Conservation (phyloP, 2,888 invertebrate genomes). For the Tricholauxania praeusta region DNA sequence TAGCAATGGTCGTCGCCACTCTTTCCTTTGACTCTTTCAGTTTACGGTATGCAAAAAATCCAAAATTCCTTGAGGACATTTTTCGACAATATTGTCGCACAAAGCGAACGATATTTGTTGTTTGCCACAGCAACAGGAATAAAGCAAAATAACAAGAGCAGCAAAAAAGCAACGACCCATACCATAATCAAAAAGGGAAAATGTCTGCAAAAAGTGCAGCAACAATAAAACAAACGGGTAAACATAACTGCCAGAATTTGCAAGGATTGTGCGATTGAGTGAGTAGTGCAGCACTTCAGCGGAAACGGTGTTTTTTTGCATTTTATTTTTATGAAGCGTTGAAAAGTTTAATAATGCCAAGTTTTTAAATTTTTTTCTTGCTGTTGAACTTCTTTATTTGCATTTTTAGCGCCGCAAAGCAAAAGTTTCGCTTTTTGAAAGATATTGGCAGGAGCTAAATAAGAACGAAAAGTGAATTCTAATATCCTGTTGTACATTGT, state of each 20-base stretch:
- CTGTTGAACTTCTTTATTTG: background rate
- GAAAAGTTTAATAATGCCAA: conserved; percentile 32
- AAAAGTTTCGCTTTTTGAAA: background rate
- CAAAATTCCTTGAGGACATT: conserved; percentile 30
- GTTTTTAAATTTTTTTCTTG: background rate
- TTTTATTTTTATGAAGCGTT: conserved; percentile 1
- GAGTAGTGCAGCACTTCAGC: background rate
- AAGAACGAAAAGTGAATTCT: no score
- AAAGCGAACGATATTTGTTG: conserved; percentile 19
- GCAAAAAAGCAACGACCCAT: background rate
- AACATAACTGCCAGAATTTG: conserved; percentile 11
- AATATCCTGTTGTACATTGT: no score
- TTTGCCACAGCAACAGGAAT: conserved; percentile 2
- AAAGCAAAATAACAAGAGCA: background rate
- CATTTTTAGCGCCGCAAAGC: background rate
- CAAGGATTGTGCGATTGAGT: conserved; percentile 3
- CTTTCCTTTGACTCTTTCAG: background rate
- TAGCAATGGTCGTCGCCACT: conserved; percentile 15
- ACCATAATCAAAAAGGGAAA: background rate
- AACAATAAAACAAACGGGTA: background rate
- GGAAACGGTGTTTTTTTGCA: conserved; percentile 11
- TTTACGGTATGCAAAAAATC: background rate
- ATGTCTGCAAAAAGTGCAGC: background rate
- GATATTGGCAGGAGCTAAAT: background rate
- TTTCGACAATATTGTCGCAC: conserved; percentile 36